A percentile compares a stretch with the other conserved stretches of the same genome.
phyloP scores from a whole-genome alignment of 2,113 vertebrate species.

The Cebus imitator region DNA sequence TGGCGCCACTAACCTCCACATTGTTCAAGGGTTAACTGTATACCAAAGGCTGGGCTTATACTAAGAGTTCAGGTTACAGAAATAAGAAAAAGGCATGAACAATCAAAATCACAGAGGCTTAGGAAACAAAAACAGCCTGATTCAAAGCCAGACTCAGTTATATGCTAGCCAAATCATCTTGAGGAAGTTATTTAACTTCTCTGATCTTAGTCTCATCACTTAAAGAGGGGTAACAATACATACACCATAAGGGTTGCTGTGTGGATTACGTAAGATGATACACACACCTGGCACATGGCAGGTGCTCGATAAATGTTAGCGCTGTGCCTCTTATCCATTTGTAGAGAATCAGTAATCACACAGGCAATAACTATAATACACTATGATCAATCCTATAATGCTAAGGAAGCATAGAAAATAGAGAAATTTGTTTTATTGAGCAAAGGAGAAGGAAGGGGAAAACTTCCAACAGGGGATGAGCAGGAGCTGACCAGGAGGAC shows the following conservation, averaged over 20 bases:
- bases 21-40: not conserved
- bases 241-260: not conserved
- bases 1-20: not conserved
- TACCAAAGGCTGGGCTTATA: not conserved
- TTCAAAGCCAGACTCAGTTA: not conserved
- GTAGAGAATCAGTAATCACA: not conserved
- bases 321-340: not conserved
- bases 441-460: not conserved
- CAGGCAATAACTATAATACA: not conserved
- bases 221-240: not conserved
- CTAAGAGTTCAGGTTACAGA: not conserved
- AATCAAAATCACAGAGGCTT: not conserved
- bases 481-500: not conserved
- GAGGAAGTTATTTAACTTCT: conserved; percentile 7
- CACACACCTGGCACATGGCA: not conserved
- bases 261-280: not conserved
- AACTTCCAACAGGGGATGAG: not conserved
- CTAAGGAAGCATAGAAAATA: not conserved
- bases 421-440: not conserved
- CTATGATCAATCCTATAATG: not conserved
- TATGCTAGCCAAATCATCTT: not conserved
- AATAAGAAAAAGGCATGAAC: not conserved
- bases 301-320: not conserved
- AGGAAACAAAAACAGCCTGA: not conserved
- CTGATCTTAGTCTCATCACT: not conserved